Evolutionary conservation across 2,113 vertebrate genomes (phyloP).

Genomic region (Taxidea taxus): DNA sequence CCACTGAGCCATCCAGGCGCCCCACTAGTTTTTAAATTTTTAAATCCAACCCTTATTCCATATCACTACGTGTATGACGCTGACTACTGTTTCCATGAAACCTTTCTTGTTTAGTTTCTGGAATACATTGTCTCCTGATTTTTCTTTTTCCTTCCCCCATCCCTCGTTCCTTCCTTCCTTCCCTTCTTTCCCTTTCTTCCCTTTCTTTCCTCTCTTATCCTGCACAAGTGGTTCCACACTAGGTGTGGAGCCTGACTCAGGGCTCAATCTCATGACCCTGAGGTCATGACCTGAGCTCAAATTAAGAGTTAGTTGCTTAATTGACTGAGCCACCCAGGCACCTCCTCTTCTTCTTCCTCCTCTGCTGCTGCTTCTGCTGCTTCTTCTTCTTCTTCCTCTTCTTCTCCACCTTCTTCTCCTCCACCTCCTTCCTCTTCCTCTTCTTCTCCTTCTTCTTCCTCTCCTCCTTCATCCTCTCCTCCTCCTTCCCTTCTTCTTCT

Average conservation of each 20-base stretch:
- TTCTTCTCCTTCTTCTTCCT: not conserved
- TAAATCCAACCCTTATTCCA: not conserved
- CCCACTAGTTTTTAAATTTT: not conserved
- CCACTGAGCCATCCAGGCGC: no score
- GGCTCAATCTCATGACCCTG: not conserved
- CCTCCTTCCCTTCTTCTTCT: no score
- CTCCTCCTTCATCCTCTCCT: no score
- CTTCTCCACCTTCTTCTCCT: no score
- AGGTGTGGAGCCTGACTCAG: not conserved
- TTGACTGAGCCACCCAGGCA: not conserved
- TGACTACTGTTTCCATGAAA: not conserved
- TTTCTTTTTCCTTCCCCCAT: not conserved
- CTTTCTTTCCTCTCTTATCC: no score
- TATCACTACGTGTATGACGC: not conserved
- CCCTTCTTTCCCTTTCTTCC: not conserved
- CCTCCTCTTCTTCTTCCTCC: not conserved
- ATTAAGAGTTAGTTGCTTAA: not conserved
- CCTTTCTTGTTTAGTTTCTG: not conserved
- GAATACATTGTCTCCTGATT: not conserved
- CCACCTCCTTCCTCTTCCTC: rapidly evolving
- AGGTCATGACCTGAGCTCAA: not conserved
- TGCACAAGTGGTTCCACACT: no score
- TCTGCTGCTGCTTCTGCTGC: no score
- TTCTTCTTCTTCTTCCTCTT: no score
- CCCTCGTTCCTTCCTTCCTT: not conserved